A percentile compares a stretch with the other conserved stretches of the same genome.
Evolutionary conservation across 2,113 vertebrate species (phyloP).

Genomic region (Ondatra zibethicus): DNA sequence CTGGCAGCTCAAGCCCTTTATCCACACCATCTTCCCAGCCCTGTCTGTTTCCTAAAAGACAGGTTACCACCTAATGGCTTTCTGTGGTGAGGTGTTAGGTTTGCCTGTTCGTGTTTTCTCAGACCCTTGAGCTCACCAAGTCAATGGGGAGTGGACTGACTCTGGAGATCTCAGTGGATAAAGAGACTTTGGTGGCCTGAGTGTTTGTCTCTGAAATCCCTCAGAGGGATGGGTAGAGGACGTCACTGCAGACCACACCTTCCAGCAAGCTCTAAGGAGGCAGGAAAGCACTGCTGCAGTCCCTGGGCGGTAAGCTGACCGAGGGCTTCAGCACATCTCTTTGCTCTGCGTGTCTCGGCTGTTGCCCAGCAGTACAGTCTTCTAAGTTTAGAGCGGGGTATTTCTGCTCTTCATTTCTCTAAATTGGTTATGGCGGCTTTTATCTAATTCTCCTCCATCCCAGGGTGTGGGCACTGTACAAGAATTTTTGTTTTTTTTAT

Average conservation of each 20-base stretch:
- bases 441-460: not conserved
- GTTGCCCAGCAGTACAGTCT: not conserved
- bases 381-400: not conserved
- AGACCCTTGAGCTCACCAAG: not conserved
- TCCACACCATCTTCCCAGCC: not conserved
- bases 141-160: not conserved
- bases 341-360: not conserved
- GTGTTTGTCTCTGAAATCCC: slow-evolving; percentile 60
- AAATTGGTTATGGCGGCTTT: not conserved
- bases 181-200: slow-evolving; percentile 39
- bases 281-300: not conserved
- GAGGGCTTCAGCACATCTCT: not conserved
- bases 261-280: not conserved
- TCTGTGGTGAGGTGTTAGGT: not conserved
- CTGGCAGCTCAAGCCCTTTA: not conserved
- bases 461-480: not conserved
- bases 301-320: not conserved
- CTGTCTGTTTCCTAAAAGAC: not conserved
- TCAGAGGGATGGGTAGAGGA: not conserved
- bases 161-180: slow-evolving; percentile 1
- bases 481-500: not conserved
- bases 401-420: slow-evolving; percentile 20
- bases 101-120: not conserved
- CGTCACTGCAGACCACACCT: not conserved
- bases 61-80: not conserved